phyloP scores from a whole-genome alignment of 2,113 vertebrate genomes.

The Phalacrocorax brasilianus region DNA sequence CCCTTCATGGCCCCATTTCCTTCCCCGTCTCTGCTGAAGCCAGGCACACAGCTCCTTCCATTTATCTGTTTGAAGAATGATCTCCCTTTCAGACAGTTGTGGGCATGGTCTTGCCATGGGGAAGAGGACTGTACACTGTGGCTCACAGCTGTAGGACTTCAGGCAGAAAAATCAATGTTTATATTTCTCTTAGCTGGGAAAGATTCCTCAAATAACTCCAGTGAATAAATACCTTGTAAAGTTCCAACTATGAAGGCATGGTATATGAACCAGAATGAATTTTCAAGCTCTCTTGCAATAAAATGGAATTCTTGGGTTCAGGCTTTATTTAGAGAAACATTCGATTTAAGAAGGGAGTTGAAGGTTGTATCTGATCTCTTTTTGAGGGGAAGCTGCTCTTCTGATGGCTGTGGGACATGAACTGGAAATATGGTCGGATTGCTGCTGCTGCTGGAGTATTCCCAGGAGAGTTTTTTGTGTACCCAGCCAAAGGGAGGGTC shows the following conservation, averaged over 20 bases:
- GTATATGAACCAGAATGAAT: not conserved
- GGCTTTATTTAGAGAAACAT: not conserved
- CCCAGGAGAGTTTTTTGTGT: not conserved
- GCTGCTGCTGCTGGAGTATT: not conserved
- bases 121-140: not conserved
- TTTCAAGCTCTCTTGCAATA: not conserved
- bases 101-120: not conserved
- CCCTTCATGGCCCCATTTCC: not conserved
- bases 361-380: not conserved
- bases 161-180: slow-evolving; percentile 54
- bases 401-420: not conserved
- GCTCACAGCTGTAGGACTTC: not conserved
- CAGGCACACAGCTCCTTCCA: not conserved
- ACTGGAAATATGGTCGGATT: not conserved
- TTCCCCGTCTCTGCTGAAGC: not conserved
- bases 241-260: not conserved
- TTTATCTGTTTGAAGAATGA: not conserved
- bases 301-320: slow-evolving; percentile 9
- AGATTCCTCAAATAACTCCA: not conserved
- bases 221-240: slow-evolving; percentile 16
- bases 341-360: not conserved
- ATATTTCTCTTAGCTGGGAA: slow-evolving; percentile 6
- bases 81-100: not conserved
- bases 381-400: not conserved
- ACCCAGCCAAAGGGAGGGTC: not conserved